A percentile compares a stretch with the other conserved stretches of the same genome.
These are phyloP conservation scores for Pogonocherus hispidulus DNA, from an alignment of 2,888 invertebrate species.

Conservation along the genomic window DNA sequence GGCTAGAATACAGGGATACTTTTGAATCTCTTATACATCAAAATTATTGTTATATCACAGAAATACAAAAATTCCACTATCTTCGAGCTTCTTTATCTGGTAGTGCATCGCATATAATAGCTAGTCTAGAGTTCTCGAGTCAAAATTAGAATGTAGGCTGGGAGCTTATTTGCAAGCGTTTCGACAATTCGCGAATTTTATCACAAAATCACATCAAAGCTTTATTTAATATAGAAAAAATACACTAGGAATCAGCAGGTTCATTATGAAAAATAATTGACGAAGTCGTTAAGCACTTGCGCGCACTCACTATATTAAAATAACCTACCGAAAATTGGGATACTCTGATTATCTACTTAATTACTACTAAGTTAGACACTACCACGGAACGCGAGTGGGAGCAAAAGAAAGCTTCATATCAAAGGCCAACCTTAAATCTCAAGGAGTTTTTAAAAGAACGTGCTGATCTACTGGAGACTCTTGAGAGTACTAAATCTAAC, in stretches of 20 bases:
- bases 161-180: constrained; percentile 35
- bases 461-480: not conserved
- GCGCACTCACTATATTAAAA: not conserved
- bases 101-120: constrained; percentile 33
- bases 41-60: constrained; percentile 23
- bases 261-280: not conserved
- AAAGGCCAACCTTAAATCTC: not conserved
- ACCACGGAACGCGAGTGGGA: constrained; percentile 4
- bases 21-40: constrained; percentile 36
- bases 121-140: constrained; percentile 34
- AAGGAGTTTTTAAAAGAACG: not conserved
- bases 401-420: not conserved
- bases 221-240: not conserved
- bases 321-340: not conserved
- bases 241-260: not conserved
- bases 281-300: not conserved
- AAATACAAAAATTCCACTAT: constrained; percentile 36
- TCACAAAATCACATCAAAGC: not conserved
- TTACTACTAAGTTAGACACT: not conserved
- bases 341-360: not conserved
- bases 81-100: constrained; percentile 19
- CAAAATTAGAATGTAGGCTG: constrained; percentile 36
- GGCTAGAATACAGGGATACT: constrained; percentile 35
- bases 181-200: constrained; percentile 19
- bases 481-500: not conserved